Conservation (phyloP, 23 tunicate genomes). For the Aplidium turbinatum region DNA sequence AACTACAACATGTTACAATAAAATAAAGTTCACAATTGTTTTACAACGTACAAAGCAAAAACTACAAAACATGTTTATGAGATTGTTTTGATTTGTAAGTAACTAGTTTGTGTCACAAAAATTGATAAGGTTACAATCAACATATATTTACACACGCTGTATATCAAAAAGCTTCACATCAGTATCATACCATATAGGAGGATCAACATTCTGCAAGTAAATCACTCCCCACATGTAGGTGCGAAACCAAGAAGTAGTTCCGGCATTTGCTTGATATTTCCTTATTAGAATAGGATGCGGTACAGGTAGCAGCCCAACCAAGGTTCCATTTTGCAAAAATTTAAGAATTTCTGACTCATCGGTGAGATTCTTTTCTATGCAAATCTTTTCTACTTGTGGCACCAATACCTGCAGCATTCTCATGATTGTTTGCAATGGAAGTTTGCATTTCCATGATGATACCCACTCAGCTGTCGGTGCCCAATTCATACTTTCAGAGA, state of each 20-base stretch:
- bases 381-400: constrained; percentile 98
- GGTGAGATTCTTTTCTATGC: constrained; percentile 96
- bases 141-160: constrained; percentile 72
- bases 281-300: constrained; percentile 97
- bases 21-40: no score
- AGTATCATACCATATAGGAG: constrained; percentile 99
- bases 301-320: constrained; percentile 95
- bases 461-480: constrained; percentile 69
- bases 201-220: constrained; percentile 90
- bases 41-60: no score
- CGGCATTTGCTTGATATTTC: constrained; percentile 93
- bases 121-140: no score
- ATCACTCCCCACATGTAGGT: constrained; percentile 99
- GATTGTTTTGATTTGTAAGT: no score
- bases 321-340: constrained; percentile 93
- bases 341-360: constrained; percentile 95
- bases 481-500: constrained; percentile 35
- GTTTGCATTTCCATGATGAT: constrained; percentile 83
- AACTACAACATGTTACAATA: no score
- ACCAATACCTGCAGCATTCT: constrained; percentile 97
- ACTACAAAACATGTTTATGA: no score
- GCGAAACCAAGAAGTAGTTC: constrained; percentile 93
- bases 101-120: no score
- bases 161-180: constrained; percentile 98
- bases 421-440: constrained; percentile 98